Evolutionary conservation across 2,113 vertebrate species (phyloP).

Genomic region (Pyrgilauda ruficollis): DNA sequence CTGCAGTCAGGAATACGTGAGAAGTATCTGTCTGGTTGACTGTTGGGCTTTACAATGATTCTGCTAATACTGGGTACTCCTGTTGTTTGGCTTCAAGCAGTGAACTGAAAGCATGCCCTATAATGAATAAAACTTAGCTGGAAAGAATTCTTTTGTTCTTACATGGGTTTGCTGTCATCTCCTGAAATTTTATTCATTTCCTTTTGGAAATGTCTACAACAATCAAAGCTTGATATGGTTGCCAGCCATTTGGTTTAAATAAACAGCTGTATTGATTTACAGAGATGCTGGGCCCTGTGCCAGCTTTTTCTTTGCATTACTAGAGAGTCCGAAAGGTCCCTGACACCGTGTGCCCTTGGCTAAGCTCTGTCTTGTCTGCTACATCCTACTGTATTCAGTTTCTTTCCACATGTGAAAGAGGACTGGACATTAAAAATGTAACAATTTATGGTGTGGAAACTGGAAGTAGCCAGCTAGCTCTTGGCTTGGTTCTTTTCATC

Average conservation of each 20-base stretch:
- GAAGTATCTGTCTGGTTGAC: background rate
- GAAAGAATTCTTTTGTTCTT: conserved; percentile 42
- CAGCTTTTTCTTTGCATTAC: background rate
- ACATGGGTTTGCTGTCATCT: conserved; percentile 43
- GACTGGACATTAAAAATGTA: background rate
- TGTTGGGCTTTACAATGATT: background rate
- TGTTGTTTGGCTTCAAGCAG: conserved; percentile 11
- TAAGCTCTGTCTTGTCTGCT: background rate
- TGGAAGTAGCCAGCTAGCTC: conserved; percentile 12
- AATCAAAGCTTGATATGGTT: background rate
- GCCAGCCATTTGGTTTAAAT: conserved; percentile 59
- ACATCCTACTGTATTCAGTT: background rate
- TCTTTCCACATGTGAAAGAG: background rate
- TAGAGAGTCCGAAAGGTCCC: background rate
- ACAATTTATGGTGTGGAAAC: conserved; percentile 44
- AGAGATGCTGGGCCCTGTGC: conserved; percentile 6
- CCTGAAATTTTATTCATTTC: conserved; percentile 47
- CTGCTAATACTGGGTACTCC: background rate
- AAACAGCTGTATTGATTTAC: conserved; percentile 41
- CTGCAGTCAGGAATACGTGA: background rate
- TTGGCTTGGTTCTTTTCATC: conserved; percentile 26
- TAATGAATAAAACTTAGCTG: conserved; percentile 15
- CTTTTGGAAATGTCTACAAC: conserved; percentile 36
- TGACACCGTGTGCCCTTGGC: background rate
- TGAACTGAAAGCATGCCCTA: conserved; percentile 25